phyloP scores from a whole-genome alignment of 2,797 vertebrate species.

The Chromis chromis region DNA sequence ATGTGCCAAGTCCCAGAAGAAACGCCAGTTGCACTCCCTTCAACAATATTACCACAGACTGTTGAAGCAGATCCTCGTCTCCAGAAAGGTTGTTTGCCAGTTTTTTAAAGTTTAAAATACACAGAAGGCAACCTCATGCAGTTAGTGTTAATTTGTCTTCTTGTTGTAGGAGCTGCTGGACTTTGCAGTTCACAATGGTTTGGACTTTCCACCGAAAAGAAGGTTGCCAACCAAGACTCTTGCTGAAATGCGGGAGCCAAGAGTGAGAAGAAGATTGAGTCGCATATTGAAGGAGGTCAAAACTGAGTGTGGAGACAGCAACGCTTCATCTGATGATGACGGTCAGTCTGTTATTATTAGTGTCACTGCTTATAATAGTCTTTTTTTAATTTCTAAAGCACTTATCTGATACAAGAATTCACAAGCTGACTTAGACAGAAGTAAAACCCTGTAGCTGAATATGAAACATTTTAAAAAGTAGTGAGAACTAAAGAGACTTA shows the following conservation, averaged over 20 bases:
- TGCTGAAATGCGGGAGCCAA: constrained; percentile 89
- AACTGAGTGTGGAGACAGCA: constrained; percentile 93
- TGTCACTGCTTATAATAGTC: background rate
- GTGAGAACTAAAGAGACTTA: background rate
- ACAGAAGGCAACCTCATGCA: background rate
- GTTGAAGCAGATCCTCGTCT: constrained; percentile 94
- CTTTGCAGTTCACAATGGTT: constrained; percentile 89
- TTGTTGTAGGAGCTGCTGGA: constrained; percentile 90
- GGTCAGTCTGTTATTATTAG: constrained; percentile 80
- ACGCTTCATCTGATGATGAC: constrained; percentile 95
- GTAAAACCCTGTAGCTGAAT: background rate
- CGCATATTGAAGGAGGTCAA: constrained; percentile 94
- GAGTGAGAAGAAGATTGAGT: constrained; percentile 88
- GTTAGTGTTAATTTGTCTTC: background rate
- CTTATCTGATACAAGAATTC: background rate
- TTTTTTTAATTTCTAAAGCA: background rate
- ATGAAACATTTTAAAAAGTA: too few relatives aligned
- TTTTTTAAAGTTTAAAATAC: background rate
- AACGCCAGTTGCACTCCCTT: constrained; percentile 89
- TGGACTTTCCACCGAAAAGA: constrained; percentile 85
- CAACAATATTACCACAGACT: constrained; percentile 98
- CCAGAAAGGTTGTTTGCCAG: constrained; percentile 88
- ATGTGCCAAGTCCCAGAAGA: constrained; percentile 94
- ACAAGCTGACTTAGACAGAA: background rate
- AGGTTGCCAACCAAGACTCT: constrained; percentile 82